phyloP scores from a whole-genome alignment of 1,140 invertebrate species.

The Tetramorium simillimum region DNA sequence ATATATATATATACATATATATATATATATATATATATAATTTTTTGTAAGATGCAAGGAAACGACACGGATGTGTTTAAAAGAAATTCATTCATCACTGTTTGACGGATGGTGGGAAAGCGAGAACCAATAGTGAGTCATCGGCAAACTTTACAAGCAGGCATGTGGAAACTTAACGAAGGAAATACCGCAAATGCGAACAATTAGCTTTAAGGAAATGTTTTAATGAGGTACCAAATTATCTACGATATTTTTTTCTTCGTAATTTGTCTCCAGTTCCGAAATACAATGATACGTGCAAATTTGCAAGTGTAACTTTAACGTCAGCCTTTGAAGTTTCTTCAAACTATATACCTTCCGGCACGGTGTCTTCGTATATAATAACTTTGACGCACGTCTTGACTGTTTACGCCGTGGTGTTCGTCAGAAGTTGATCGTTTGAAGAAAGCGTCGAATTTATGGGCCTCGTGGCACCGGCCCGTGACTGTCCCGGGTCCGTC shows the following conservation, averaged over 20 bases:
- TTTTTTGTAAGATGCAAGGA: background rate
- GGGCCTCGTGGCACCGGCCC: background rate
- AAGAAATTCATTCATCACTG: background rate
- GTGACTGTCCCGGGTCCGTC: background rate
- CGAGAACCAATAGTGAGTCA: background rate
- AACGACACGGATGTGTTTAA: background rate
- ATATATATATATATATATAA: no score
- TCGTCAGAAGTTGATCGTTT: conserved; percentile 19
- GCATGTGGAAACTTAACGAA: background rate
- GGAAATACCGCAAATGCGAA: background rate
- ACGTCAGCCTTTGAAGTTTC: background rate
- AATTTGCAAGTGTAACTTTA: background rate
- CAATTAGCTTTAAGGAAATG: background rate
- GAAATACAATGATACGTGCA: background rate
- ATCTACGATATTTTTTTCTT: background rate
- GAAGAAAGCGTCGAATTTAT: conserved; percentile 46
- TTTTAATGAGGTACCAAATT: background rate
- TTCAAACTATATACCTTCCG: background rate
- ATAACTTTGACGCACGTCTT: background rate
- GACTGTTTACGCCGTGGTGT: background rate
- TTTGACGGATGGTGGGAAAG: background rate
- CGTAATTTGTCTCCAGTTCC: background rate
- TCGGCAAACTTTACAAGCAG: background rate
- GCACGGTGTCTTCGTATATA: background rate
- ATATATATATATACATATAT: no score